Conservation (phyloP, 2,113 vertebrate genomes). For the Menura novaehollandiae region DNA sequence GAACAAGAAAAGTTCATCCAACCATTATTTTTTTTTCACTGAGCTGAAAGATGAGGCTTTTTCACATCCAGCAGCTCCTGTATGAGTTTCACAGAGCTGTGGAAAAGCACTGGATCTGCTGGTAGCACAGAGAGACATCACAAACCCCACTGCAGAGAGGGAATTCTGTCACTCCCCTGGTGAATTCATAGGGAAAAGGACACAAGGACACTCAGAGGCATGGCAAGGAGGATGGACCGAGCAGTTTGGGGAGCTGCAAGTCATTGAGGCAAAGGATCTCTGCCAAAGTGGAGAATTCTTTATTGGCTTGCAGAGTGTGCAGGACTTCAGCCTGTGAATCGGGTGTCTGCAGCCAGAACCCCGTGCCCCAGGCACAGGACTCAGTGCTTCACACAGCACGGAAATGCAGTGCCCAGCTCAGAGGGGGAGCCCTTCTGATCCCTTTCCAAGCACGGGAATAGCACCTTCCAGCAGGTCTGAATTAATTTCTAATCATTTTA, state of each 20-base stretch:
- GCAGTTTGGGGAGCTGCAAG: neutral
- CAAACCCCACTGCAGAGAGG: neutral
- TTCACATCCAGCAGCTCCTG: neutral
- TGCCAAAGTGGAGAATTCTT: neutral
- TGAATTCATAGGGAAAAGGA: neutral
- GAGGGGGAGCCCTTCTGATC: neutral
- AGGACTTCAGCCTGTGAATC: neutral
- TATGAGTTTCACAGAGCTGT: rapidly evolving
- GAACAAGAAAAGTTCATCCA: neutral
- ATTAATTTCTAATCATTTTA: neutral
- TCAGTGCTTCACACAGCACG: rapidly evolving
- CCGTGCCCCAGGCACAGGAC: neutral
- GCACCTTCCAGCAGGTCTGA: neutral
- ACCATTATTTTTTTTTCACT: neutral
- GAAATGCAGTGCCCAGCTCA: neutral
- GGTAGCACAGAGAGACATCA: neutral
- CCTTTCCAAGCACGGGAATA: neutral
- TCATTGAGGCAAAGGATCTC: neutral
- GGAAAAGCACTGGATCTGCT: neutral
- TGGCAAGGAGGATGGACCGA: no score
- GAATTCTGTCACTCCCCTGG: neutral
- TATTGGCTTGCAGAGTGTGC: neutral
- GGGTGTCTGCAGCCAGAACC: neutral
- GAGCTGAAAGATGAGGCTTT: neutral
- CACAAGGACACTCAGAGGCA: neutral